These are phyloP conservation scores for Tichodroma muraria DNA, from an alignment of 2,113 vertebrate species.

Conservation along the genomic window DNA sequence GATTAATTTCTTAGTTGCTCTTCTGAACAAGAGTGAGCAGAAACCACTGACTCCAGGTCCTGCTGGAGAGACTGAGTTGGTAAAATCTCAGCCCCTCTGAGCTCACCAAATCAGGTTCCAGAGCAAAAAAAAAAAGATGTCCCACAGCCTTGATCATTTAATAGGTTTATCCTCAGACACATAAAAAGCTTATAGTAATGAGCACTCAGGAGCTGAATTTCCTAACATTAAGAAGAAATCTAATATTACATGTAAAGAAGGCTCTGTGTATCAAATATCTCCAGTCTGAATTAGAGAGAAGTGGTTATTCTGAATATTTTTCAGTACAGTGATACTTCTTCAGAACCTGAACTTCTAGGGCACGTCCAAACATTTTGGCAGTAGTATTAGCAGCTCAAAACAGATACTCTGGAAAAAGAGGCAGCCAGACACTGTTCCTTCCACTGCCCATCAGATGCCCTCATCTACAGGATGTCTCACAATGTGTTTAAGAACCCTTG, in stretches of 20 bases:
- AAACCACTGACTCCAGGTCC: neutral
- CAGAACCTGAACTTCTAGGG: neutral
- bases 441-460: neutral
- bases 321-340: neutral
- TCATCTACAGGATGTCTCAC: neutral
- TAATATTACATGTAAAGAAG: neutral
- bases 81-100: neutral
- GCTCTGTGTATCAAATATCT: neutral
- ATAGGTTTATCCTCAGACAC: neutral
- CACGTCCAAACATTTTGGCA: neutral
- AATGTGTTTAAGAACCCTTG: neutral
- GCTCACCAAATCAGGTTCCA: neutral
- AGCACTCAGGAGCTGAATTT: neutral
- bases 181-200: neutral
- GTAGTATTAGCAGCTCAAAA: neutral
- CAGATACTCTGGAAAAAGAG: neutral
- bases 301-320: neutral
- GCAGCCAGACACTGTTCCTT: neutral
- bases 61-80: neutral
- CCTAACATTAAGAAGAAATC: neutral
- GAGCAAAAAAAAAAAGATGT: neutral
- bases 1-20: neutral
- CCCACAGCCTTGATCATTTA: neutral
- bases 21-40: neutral
- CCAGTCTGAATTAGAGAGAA: neutral